Evolutionary conservation across 2,797 vertebrate genomes (phyloP).

Genomic region (Alexandromys oeconomus): DNA sequence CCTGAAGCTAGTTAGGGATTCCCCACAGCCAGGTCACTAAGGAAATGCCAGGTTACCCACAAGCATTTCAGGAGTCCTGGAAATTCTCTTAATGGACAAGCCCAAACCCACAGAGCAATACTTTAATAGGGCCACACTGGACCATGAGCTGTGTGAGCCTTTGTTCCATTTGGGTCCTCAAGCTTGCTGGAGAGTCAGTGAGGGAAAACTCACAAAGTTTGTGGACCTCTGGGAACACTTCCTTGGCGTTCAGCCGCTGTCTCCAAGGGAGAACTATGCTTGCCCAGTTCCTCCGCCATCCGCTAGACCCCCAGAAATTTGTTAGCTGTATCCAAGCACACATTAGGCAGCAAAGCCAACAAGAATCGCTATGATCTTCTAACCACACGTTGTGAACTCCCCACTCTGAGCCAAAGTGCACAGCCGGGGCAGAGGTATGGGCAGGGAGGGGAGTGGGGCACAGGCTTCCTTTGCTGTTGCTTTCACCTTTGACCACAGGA

Average conservation of each 20-base stretch:
- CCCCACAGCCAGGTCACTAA: constrained; percentile 69
- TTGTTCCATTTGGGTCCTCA: not conserved
- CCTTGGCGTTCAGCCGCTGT: not conserved
- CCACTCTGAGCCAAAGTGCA: not conserved
- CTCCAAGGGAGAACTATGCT: constrained; percentile 47
- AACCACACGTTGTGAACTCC: not conserved
- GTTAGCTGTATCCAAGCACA: constrained; percentile 27
- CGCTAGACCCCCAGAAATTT: constrained; percentile 46
- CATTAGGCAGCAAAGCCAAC: constrained; percentile 20
- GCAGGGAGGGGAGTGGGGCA: not conserved
- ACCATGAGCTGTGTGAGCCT: constrained; percentile 19
- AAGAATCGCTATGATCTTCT: not conserved
- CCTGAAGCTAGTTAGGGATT: constrained; percentile 53
- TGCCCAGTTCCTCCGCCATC: constrained; percentile 7
- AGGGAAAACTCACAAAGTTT: not conserved
- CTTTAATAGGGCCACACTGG: constrained; percentile 47
- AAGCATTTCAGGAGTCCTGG: constrained; percentile 81
- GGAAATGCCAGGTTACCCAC: constrained; percentile 83
- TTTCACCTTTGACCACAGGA: constrained; percentile 64
- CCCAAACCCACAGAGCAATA: constrained; percentile 65
- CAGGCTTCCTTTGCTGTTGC: constrained; percentile 54
- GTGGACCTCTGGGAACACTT: not conserved
- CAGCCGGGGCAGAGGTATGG: not conserved
- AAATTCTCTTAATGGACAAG: constrained; percentile 78
- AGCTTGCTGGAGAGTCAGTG: not conserved